Evolutionary conservation across 2,113 vertebrate genomes (phyloP).

Genomic region (Mirza zaza): DNA sequence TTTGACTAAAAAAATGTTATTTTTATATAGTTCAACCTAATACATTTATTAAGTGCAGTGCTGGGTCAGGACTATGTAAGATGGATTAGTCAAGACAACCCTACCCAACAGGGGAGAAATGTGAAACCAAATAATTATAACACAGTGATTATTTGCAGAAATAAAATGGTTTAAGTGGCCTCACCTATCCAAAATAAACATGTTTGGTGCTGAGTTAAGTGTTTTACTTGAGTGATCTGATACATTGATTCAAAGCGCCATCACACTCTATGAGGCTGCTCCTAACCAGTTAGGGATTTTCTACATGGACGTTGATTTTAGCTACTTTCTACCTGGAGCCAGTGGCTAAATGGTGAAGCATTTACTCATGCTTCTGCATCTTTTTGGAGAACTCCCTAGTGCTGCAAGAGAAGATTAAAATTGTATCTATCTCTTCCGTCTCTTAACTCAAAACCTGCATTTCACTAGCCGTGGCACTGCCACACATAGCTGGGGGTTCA

Average conservation of each 20-base stretch:
- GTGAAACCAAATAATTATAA: background rate
- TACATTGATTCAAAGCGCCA: background rate
- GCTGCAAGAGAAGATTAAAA: background rate
- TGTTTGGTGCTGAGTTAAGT: background rate
- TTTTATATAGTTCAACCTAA: constrained; percentile 19
- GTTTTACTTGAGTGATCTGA: background rate
- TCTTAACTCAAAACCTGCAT: background rate
- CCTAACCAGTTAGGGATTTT: background rate
- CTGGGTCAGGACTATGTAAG: background rate
- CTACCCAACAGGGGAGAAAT: background rate
- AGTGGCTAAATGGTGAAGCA: background rate
- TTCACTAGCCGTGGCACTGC: background rate
- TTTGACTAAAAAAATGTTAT: background rate
- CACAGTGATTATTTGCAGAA: background rate
- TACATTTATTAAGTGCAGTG: background rate
- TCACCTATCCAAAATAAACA: background rate
- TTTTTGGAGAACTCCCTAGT: background rate
- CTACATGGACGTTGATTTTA: background rate
- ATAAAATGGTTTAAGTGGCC: background rate
- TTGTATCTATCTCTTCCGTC: background rate
- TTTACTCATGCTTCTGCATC: background rate
- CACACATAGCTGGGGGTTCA: background rate
- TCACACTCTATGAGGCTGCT: background rate
- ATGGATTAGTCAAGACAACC: background rate
- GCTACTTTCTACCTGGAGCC: background rate